A percentile compares a stretch with the other conserved stretches of the same genome.
These are phyloP conservation scores for Mormyrops boulengeri DNA, from an alignment of 2,797 vertebrate genomes.

Conservation along the genomic window DNA sequence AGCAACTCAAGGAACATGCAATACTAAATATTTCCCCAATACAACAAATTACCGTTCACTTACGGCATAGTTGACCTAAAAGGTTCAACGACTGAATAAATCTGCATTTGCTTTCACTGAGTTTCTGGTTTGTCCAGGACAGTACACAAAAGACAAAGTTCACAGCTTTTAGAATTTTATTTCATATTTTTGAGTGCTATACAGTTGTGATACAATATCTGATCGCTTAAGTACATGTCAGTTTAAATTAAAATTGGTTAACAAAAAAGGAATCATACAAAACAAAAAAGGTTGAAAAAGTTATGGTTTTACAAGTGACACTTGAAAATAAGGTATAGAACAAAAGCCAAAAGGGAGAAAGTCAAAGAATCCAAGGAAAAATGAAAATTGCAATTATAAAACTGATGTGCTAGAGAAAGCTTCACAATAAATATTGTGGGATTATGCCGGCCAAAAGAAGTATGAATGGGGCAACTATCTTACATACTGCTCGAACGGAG, in stretches of 20 bases:
- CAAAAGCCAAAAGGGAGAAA: neutral
- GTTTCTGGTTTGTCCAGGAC: neutral
- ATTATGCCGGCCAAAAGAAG: neutral
- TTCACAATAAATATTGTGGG: neutral
- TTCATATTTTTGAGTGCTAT: conserved; percentile 23
- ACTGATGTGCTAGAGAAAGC: neutral
- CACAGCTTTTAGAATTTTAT: conserved; percentile 19
- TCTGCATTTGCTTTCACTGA: neutral
- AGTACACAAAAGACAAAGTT: neutral
- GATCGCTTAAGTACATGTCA: conserved; percentile 12
- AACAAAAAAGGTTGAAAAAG: neutral
- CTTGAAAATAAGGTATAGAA: neutral
- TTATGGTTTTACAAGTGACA: neutral
- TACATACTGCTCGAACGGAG: neutral
- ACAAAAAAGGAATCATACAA: neutral
- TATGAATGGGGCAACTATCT: neutral
- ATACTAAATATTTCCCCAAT: neutral
- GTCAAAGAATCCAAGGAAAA: neutral
- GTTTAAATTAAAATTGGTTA: conserved; percentile 8
- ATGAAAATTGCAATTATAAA: neutral
- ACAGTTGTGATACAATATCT: conserved; percentile 7
- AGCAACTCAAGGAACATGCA: neutral
- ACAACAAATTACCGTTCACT: neutral
- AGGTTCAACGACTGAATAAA: neutral
- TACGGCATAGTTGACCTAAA: neutral